A percentile compares a stretch with the other conserved stretches of the same genome.
Evolutionary conservation across 2,888 invertebrate genomes (phyloP).

Genomic region (Drosophila borborema): DNA sequence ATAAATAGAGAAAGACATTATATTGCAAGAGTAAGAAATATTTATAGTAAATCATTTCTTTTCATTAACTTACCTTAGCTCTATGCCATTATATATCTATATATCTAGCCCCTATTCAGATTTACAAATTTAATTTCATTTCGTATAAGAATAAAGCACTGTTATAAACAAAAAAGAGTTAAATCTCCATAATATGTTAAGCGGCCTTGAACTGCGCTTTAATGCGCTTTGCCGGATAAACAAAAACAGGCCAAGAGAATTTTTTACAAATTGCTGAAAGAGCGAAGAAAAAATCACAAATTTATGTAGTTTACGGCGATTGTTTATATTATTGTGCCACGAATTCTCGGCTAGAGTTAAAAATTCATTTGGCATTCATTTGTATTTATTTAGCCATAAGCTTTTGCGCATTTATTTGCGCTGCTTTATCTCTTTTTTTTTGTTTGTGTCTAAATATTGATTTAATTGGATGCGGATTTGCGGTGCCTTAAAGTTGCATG

Average conservation of each 20-base stretch:
- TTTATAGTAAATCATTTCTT: too few species aligned
- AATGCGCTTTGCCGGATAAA: conserved; percentile 13
- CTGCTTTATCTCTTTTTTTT: not conserved
- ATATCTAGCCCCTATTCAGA: too few species aligned
- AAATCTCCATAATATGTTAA: conserved; percentile 1
- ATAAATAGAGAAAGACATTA: too few species aligned
- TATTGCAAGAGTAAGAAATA: too few species aligned
- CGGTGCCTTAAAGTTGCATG: conserved; percentile 41
- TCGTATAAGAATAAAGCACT: too few species aligned
- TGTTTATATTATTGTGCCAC: conserved; percentile 9
- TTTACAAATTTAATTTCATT: not conserved
- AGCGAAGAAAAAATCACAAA: not conserved
- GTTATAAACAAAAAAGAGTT: not conserved
- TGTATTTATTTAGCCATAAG: conserved; percentile 32
- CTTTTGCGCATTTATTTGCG: conserved; percentile 15
- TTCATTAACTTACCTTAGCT: too few species aligned
- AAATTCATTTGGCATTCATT: conserved; percentile 50
- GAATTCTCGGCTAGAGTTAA: conserved; percentile 18
- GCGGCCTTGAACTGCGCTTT: conserved; percentile 7
- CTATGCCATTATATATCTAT: too few species aligned
- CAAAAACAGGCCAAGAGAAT: conserved; percentile 4
- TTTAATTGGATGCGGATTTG: conserved; percentile 37
- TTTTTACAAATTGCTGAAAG: conserved; percentile 9
- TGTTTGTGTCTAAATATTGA: conserved; percentile 13
- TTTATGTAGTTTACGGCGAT: not conserved